Conservation (phyloP, 2,113 vertebrate species). For the Chamaetylas fuelleborni region DNA sequence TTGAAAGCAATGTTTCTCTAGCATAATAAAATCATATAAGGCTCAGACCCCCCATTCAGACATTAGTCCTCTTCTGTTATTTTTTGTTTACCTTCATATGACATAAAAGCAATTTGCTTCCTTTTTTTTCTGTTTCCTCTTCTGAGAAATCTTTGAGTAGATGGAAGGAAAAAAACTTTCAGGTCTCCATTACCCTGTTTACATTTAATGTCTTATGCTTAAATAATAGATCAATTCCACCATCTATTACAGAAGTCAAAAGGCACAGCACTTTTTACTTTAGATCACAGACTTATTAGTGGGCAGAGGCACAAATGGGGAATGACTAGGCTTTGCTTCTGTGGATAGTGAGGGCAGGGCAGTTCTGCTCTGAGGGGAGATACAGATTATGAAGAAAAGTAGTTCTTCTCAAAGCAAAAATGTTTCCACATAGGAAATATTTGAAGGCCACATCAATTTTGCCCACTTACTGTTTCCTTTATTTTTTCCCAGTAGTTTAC, state of each 20-base stretch:
- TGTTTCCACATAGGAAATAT: background rate
- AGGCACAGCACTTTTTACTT: background rate
- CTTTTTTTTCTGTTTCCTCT: background rate
- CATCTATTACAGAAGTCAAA: background rate
- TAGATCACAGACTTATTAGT: background rate
- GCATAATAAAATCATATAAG: background rate
- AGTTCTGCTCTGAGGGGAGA: background rate
- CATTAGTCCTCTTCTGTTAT: background rate
- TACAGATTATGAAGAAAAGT: background rate
- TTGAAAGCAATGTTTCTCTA: background rate
- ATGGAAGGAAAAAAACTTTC: background rate
- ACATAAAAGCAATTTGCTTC: background rate
- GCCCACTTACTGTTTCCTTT: fast-evolving
- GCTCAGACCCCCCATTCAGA: background rate
- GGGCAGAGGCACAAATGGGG: background rate
- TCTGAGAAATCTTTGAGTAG: background rate
- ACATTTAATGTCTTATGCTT: background rate
- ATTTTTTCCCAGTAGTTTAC: background rate
- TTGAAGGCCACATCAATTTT: background rate
- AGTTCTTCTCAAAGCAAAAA: background rate
- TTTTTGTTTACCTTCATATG: background rate
- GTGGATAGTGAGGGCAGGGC: background rate
- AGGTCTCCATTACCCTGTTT: background rate
- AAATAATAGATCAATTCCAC: background rate
- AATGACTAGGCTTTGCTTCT: background rate